Percentiles rank a stretch among this genome's conserved stretches.
Evolutionary conservation across 2,888 invertebrate genomes (phyloP).

Genomic region (Syritta pipiens): DNA sequence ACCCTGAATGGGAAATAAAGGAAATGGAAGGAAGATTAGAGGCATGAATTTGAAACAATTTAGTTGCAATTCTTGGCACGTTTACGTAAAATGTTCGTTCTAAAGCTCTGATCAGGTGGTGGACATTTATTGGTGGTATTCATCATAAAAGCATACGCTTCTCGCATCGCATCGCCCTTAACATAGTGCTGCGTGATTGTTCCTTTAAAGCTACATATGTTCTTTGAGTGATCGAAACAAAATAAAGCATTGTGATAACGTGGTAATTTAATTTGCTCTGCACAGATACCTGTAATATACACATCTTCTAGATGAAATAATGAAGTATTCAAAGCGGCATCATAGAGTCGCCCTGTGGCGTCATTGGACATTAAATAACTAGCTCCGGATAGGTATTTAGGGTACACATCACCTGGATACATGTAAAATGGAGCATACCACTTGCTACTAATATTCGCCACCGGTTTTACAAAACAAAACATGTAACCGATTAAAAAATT

Average conservation of each 20-base stretch:
- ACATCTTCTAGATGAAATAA: conserved; percentile 90
- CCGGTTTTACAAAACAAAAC: conserved; percentile 89
- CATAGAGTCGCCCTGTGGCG: conserved; percentile 84
- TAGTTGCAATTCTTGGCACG: conserved; percentile 71
- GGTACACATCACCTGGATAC: conserved; percentile 86
- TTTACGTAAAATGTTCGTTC: conserved; percentile 70
- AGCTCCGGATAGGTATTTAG: conserved; percentile 90
- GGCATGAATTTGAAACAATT: neutral
- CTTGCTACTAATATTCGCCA: conserved; percentile 86
- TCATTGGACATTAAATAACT: conserved; percentile 88
- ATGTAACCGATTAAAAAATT: conserved; percentile 86
- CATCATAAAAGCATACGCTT: conserved; percentile 76
- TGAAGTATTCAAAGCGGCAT: conserved; percentile 84
- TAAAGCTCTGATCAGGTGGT: conserved; percentile 76
- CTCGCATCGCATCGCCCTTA: conserved; percentile 80
- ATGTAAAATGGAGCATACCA: conserved; percentile 92
- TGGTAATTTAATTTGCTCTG: conserved; percentile 81
- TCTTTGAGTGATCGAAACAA: conserved; percentile 78
- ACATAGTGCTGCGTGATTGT: conserved; percentile 82
- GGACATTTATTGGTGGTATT: conserved; percentile 76
- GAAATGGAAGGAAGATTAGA: too few relatives aligned
- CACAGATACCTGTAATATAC: conserved; percentile 88
- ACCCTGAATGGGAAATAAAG: too few relatives aligned
- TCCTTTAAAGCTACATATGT: conserved; percentile 80
- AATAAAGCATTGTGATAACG: conserved; percentile 85